Base-by-base conservation (phyloP, 1,140 invertebrate species). In the Ceratina australensis region DNA sequence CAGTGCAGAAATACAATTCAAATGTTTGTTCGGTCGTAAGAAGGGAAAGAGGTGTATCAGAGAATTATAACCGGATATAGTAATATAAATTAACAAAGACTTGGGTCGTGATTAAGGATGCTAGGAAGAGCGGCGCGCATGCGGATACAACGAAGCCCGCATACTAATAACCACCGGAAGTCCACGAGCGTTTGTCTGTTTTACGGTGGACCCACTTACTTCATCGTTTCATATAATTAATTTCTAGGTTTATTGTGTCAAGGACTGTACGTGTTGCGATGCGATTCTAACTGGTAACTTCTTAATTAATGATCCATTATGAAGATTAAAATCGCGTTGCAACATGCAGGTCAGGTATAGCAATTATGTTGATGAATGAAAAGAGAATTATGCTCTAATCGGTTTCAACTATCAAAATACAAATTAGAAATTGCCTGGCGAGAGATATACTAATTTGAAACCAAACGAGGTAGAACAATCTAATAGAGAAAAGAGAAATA, bases 141-240 rank as follows among this genome's bases (percentile, higher is more conserved):
- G 83, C 83, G 89, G 86, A 89, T 89, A 89, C 79, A 87, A 80
- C 84, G 73, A 80, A 78, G 69, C 87, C 87, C 87, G 90, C 89
- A 91, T 91, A 89, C 86, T 89, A 88, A 91, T 90, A 76, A 47
- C 54, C 52, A 68, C 86, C 87, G 89, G 89, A 90, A 88, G 81
- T 68, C 78, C 79, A 80, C 76, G 57, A 78, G 64, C 80, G 80
- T 82, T 89, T 81, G 81, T 87, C 86, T 85, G 86, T 86, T 87
- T 86, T 79, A 74, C 54, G 66, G 56, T 79, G 72, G 50, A 72
- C 65, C 54, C 49, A 76, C 47, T 63, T 71, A 42, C 12, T 68
- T 56, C 56, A 59, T 83, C 60, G 18, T 12, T 57, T 18, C n/a
- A 42, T 42, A 20, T 52, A 56, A 69, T 49, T 15, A 56, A 33